Conservation (phyloP, 2,888 invertebrate species). For the Globia sparganii region DNA sequence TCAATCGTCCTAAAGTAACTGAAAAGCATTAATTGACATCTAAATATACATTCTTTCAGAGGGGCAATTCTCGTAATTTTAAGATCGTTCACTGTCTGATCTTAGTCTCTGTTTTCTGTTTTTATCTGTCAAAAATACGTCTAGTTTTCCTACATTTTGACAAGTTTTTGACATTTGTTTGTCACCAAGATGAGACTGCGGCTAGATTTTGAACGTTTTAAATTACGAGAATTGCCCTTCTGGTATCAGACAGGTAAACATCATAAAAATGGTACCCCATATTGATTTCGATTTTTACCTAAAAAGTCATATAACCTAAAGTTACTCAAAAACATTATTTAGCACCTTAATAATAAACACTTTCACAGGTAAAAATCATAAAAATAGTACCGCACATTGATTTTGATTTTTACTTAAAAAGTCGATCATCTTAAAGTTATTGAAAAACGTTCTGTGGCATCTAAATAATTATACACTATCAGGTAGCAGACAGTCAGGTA, state of each 20-base stretch:
- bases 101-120: no score
- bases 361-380: not conserved
- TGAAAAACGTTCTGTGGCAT: no score
- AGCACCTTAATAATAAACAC: not conserved
- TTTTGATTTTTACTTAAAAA: not conserved
- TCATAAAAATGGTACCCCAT: conserved; percentile 11
- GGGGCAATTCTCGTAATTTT: no score
- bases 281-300: conserved; percentile 17
- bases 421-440: no score
- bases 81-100: no score
- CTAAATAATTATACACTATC: not conserved
- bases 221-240: no score
- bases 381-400: not conserved
- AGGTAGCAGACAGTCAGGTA: not conserved
- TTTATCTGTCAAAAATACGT: no score
- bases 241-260: not conserved
- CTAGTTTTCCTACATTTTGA: no score
- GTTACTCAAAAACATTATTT: not conserved
- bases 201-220: no score
- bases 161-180: no score
- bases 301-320: not conserved
- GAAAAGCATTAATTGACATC: not conserved
- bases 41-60: not conserved
- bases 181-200: no score
- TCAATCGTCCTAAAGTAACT: not conserved